Evolutionary conservation across 2,888 invertebrate species (phyloP), one percentile per base, ranked within the genome.

Genomic region (Siphlonurus alternatus): DNA sequence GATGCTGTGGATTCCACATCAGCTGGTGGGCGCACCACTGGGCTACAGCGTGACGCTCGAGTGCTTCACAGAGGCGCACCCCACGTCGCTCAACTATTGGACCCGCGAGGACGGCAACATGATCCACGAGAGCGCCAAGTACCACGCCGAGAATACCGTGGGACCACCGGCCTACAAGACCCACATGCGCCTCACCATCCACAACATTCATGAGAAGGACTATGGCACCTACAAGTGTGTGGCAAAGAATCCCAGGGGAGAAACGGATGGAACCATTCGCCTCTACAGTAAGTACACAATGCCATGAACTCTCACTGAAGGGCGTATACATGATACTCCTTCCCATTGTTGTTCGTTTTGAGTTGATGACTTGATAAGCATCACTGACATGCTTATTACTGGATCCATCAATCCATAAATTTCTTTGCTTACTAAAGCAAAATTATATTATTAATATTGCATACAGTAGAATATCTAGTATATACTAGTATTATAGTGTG

Each of bases 1-100:
- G 7, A 91, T 92, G 90, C 80, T 93, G 65, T 90, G 87, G 87
- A 92, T 93, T 72, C 91, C 92, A 2, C 89, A 93, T 77, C 93
- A 93, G 76, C 79, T 93, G 68, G 91, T 93, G 53, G 91, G 92
- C 25, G 89, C 89, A 19, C 90, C 91, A 1, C 78, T 89, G 65
- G 87, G 87, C 67, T 89, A 87, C 75, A 87, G 88, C 70, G 87
- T 92, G 10, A 90, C 89, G 2, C 77, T 93, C 67, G 92, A 93
- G 77, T 93, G 93, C 73, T 87, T 88, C 73, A 90, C 92, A 3
- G 93, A 93, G 76, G 93, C 93, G 1, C 89, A 92, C 77, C 93
- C 93, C 2, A 88, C 88, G 25, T 93, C 93, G 19, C 81, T 93
- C 66, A 93, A 93, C 77, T 92, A 91, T 74, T 93, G 92, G 93